Base-by-base conservation (phyloP, 1,140 invertebrate species). In the Scaptomyza graminum region DNA sequence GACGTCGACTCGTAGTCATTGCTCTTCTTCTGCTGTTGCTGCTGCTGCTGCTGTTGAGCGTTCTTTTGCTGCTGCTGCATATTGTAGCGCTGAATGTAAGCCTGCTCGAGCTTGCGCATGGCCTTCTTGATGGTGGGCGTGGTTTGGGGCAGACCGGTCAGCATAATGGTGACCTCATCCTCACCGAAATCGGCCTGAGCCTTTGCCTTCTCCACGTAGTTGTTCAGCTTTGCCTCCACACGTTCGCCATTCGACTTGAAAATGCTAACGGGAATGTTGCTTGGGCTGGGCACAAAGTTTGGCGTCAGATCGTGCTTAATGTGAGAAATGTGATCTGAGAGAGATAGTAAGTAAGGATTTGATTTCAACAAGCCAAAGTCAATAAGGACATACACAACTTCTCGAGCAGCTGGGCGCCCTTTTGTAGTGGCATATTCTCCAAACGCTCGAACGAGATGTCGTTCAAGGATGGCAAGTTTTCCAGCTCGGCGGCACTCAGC, bases 81-180 rank as follows among this genome's bases (percentile, higher is more conserved):
- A 31, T 91, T 90, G 74, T 91, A 80, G 1, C 76, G 76, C 62
- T 85, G 75, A 63, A 75, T 49, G 18, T 89, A 91, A 25, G 90
- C 74, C 52, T 91, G 69, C 46, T 85, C 67, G 54, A 91, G 59
- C 25, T 83, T 74, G 46, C 64, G 74, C 54, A 78, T 82, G 51
- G 87, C 80, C 55, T 88, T 85, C 65, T 74, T 76, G 16, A 66
- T 67, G 43, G 74, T 70, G 22, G 61, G 62, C 1, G 74, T 72
- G 12, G 11, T 76, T 43, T 82, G 65, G 66, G 82, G 90, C 61
- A 91, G 67, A 50, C 90, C 90, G 39, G 90, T 91, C 13, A 91
- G 46, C 16, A 91, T 76, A 63, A 91, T 77, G 56, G 90, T 91
- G 3, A 91, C 90, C 75, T 91, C 90, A 56, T 91, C 77, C 61